These are phyloP conservation scores for Rafetus swinhoei DNA, from an alignment of 2,113 vertebrate genomes.

Conservation along the genomic window DNA sequence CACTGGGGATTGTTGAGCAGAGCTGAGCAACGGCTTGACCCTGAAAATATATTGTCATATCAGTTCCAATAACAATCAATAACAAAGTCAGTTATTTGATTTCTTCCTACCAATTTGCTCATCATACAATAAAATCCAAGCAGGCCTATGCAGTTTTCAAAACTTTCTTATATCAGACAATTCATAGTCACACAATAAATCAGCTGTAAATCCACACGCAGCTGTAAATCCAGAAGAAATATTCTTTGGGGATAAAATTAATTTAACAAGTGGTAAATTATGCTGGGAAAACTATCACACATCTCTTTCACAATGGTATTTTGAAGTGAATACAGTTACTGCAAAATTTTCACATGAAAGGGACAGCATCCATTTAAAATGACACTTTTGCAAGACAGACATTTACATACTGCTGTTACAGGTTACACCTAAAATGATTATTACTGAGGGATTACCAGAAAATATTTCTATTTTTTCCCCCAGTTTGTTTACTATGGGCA, in stretches of 20 bases:
- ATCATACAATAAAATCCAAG: slow-evolving; percentile 34
- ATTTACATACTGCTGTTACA: neutral
- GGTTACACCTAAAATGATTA: neutral
- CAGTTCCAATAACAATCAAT: slow-evolving; percentile 40
- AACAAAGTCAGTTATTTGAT: slow-evolving; percentile 21
- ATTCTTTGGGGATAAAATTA: neutral
- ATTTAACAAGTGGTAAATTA: neutral
- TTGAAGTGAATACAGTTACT: neutral
- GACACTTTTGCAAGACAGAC: neutral
- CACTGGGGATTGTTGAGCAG: slow-evolving; percentile 91
- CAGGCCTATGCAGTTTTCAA: slow-evolving; percentile 16
- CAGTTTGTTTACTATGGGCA: neutral
- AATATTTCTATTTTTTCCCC: neutral
- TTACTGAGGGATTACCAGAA: neutral
- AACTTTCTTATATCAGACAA: neutral
- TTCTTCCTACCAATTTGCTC: slow-evolving; percentile 10
- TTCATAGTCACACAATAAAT: neutral
- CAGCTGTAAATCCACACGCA: neutral
- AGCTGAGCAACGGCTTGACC: slow-evolving; percentile 98
- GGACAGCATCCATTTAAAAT: neutral
- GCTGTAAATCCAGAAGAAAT: neutral
- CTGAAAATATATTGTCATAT: slow-evolving; percentile 75
- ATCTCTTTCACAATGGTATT: neutral
- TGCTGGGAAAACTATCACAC: neutral
- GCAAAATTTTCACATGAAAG: neutral